Evolutionary conservation across 2,888 invertebrate species (phyloP), one percentile per base, ranked within the genome.

Genomic region (Drosophila paracracens): DNA sequence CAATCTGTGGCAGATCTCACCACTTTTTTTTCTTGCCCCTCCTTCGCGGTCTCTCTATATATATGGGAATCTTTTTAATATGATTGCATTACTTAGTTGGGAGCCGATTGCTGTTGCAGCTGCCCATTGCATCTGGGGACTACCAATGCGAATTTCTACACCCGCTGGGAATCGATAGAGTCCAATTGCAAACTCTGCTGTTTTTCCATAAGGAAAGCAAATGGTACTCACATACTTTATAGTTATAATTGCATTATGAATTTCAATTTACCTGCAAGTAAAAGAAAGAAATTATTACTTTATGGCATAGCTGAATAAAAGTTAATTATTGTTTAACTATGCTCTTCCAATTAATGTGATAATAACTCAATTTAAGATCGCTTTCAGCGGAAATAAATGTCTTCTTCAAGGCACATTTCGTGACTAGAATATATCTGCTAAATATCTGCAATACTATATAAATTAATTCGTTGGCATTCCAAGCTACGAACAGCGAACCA

Each of bases 81-180:
- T 82, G 81, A 77, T 81, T 89, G 79, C 84, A 87, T 88, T 88
- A 81, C 80, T 82, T 74, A 75, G 76, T 54, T 64, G 61, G 65
- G 56, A 52, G 53, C 73, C 64, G 69, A 66, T 73, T 76, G 58
- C 61, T 63, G 60, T 61, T 67, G 54, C 81, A 79, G 77, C 76
- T 76, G 83, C 66, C 61, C 70, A 72, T 67, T 69, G 69, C 69
- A 75, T 54, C 78, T 59, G 61, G 57, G 54, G 52, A 70, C 53
- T 60, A 54, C 31, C 52, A 54, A 40, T 70, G 63, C 46, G 38
- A 59, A 25, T 51, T 21, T 46, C 36, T 40, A 33, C 68, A 61
- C 57, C 76, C 64, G 36, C 62, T 71, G 71, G 71, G 71, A 62
- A 54, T 76, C 54, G 31, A 59, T 65, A 63, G 54, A 70, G 36